A percentile compares a stretch with the other conserved stretches of the same genome.
These are phyloP conservation scores for Mercenaria mercenaria DNA, from an alignment of 1,140 invertebrate species.

Conservation along the genomic window DNA sequence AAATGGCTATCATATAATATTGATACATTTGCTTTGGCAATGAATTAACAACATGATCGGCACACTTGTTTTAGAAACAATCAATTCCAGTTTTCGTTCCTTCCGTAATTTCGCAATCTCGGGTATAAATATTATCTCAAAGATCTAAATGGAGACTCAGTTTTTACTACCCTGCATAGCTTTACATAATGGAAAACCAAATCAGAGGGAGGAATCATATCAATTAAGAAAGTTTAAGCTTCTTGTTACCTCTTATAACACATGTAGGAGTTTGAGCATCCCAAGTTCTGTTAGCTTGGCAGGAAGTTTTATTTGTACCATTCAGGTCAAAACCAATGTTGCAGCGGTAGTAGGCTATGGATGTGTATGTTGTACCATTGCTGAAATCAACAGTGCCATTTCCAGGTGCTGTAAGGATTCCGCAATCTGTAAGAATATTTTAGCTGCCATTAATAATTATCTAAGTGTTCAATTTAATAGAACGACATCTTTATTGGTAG, in stretches of 20 bases:
- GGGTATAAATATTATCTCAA: background rate
- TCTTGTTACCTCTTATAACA: background rate
- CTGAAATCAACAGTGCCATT: background rate
- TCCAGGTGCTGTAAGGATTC: background rate
- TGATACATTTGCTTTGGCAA: too few relatives aligned
- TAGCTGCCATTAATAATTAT: too few relatives aligned
- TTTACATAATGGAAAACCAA: too few relatives aligned
- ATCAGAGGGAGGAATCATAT: too few relatives aligned
- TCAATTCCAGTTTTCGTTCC: too few relatives aligned
- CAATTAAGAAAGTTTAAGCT: background rate
- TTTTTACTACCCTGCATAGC: background rate
- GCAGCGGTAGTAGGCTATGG: background rate
- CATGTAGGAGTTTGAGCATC: background rate
- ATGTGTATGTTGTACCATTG: conserved; percentile 74
- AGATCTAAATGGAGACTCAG: too few relatives aligned
- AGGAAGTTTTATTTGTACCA: background rate
- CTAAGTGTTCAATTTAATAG: too few relatives aligned
- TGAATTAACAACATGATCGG: too few relatives aligned
- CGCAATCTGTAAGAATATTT: conserved; percentile 3
- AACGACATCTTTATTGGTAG: background rate
- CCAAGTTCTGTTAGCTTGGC: conserved; percentile 16
- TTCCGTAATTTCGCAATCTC: too few relatives aligned
- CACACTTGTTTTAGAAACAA: too few relatives aligned
- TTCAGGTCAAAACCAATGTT: conserved; percentile 5
- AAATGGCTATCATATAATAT: too few relatives aligned